Base-by-base conservation (phyloP, 2,113 vertebrate species). In the Anhinga anhinga region DNA sequence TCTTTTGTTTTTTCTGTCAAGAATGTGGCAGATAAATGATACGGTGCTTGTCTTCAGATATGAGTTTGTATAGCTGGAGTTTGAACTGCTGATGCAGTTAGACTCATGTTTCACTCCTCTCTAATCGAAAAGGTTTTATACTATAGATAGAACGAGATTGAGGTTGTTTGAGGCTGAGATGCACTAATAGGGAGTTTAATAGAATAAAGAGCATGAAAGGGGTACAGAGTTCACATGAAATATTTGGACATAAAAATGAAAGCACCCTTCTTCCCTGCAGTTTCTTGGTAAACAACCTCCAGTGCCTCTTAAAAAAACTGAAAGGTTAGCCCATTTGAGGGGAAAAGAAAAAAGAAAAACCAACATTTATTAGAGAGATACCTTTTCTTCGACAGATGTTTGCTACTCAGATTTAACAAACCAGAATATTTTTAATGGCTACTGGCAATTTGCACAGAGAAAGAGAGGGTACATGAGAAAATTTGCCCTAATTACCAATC, bases 371-470 rank as follows among this genome's bases (percentile, higher is more conserved):
- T 72, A 40, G 36, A 79, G 42, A 44, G 36, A 47, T 30, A 34
- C 13, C 7, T 71, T 92, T 76, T n/a, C 22, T 88, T 69, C 8
- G 2, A 45, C 34, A 36, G 15, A 32, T 67, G 19, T 82, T 91
- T 95, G 55, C 53, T 94, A 73, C 86, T 97, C 94, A 90, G 83
- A 63, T 59, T 93, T 93, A 95, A 96, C 91, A 96, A 97, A 97
- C 63, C 55, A 72, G 87, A 94, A n/a, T 85, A 87, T 90, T 95
- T 77, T 93, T 77, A 95, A 81, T 87, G 63, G 21, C 79, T 82
- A n/a, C 21, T 71, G 56, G 13, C 44, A 82, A 50, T 74, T 79
- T 91, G 52, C 20, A 45, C 9, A 61, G 19, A 66, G 29, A 61
- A 80, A 45, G 53, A 89, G 58, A 66, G 22, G 29, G 23, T 65